These are phyloP conservation scores for Achroia grisella DNA, from an alignment of 1,140 invertebrate genomes.

Conservation along the genomic window DNA sequence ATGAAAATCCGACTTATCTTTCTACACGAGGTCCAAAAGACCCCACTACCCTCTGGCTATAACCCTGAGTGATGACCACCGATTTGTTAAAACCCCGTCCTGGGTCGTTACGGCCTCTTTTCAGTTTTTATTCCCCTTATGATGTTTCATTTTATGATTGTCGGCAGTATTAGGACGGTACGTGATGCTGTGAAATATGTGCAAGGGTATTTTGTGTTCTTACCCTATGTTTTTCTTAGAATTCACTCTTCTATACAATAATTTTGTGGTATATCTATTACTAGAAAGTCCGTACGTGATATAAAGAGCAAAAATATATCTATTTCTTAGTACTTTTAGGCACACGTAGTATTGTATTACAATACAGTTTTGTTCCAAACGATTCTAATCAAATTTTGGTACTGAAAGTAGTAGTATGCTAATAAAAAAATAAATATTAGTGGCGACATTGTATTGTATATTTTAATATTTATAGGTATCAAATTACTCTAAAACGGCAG, in stretches of 20 bases:
- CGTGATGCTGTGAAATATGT: slow-evolving; percentile 45
- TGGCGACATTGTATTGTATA: too few relatives aligned
- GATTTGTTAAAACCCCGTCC: slow-evolving; percentile 62
- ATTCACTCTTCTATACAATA: background rate
- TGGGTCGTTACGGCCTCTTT: slow-evolving; percentile 56
- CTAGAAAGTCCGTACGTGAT: too few relatives aligned
- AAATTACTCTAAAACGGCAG: too few relatives aligned
- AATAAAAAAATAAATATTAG: too few relatives aligned
- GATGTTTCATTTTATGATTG: slow-evolving; percentile 68
- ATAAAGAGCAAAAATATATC: too few relatives aligned
- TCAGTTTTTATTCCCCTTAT: slow-evolving; percentile 67
- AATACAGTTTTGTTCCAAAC: too few relatives aligned
- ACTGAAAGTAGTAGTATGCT: too few relatives aligned
- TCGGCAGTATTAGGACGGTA: slow-evolving; percentile 46
- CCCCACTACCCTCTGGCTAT: slow-evolving; percentile 29
- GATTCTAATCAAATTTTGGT: too few relatives aligned
- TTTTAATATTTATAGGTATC: too few relatives aligned
- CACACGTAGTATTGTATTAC: too few relatives aligned
- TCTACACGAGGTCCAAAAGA: slow-evolving; percentile 24
- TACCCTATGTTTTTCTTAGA: slow-evolving; percentile 1
- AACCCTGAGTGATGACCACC: slow-evolving; percentile 63
- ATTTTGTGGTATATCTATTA: too few relatives aligned
- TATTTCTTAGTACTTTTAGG: too few relatives aligned
- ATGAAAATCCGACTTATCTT: slow-evolving; percentile 56
- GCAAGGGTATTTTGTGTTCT: slow-evolving; percentile 30